These are phyloP conservation scores for Hippasteria phrygiana DNA, from an alignment of 53 echinoderm and acorn worm species.

Conservation along the genomic window DNA sequence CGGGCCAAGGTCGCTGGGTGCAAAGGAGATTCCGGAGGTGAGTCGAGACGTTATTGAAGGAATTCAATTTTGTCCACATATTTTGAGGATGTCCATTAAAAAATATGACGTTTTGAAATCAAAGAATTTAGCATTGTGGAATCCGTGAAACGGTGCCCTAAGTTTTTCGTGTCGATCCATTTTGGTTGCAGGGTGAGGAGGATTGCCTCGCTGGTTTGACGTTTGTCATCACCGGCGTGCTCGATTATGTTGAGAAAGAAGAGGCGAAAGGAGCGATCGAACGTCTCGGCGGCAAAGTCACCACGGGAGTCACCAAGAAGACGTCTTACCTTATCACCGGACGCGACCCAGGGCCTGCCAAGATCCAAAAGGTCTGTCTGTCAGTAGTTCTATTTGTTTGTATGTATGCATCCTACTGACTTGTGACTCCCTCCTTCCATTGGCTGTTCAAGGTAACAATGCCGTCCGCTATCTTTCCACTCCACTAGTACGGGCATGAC, in stretches of 20 bases:
- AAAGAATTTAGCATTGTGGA: too few relatives aligned
- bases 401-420: neutral
- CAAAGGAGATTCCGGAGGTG: constrained; percentile 90
- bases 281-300: constrained; percentile 82
- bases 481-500: too few relatives aligned
- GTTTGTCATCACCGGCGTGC: constrained; percentile 92
- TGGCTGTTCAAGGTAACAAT: too few relatives aligned
- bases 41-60: neutral
- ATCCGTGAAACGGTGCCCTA: too few relatives aligned
- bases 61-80: neutral
- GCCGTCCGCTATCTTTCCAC: too few relatives aligned
- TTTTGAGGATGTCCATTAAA: neutral
- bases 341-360: constrained; percentile 83
- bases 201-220: constrained; percentile 80
- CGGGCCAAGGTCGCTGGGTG: constrained; percentile 87
- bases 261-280: constrained; percentile 78
- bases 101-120: neutral
- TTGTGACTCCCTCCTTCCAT: neutral
- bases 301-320: constrained; percentile 84
- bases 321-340: constrained; percentile 84
- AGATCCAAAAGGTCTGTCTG: constrained; percentile 84
- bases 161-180: neutral
- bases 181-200: constrained; percentile 78
- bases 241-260: constrained; percentile 90
- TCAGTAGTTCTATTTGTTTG: constrained; percentile 13